These are phyloP conservation scores for Cydia pomonella DNA, from an alignment of 1,140 invertebrate species.

Conservation along the genomic window DNA sequence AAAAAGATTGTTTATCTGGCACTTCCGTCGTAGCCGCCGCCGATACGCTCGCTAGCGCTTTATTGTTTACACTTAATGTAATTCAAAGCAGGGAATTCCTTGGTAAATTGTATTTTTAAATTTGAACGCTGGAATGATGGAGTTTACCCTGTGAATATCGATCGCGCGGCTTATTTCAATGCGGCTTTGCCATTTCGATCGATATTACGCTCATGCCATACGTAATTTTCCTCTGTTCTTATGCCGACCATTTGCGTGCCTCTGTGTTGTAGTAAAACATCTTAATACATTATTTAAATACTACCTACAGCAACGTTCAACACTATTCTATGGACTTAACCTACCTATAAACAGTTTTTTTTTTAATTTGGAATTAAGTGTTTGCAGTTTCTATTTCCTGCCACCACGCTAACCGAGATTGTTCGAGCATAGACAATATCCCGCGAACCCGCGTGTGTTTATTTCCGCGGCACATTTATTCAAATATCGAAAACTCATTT, in stretches of 20 bases:
- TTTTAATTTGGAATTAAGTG: not conserved
- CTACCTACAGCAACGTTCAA: not conserved
- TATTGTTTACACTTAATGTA: slow-evolving; percentile 79
- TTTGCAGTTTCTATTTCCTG: slow-evolving; percentile 36
- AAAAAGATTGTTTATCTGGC: slow-evolving; percentile 78
- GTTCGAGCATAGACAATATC: slow-evolving; percentile 64
- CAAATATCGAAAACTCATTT: slow-evolving; percentile 76
- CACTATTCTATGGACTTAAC: not conserved
- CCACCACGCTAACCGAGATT: slow-evolving; percentile 43
- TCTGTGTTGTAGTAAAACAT: slow-evolving; percentile 27
- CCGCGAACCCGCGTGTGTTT: slow-evolving; percentile 61
- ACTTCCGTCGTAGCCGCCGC: slow-evolving; percentile 73
- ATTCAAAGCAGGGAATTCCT: slow-evolving; percentile 78
- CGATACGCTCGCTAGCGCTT: slow-evolving; percentile 74
- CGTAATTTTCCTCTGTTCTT: slow-evolving; percentile 61
- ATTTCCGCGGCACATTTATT: slow-evolving; percentile 72
- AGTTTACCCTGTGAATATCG: slow-evolving; percentile 66
- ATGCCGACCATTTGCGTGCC: slow-evolving; percentile 44
- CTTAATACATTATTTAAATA: slow-evolving; percentile 24
- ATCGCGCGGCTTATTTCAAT: slow-evolving; percentile 65
- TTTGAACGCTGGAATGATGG: slow-evolving; percentile 64
- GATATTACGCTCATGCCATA: slow-evolving; percentile 69
- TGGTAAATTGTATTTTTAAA: slow-evolving; percentile 78
- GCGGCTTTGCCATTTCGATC: slow-evolving; percentile 69
- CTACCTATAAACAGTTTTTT: slow-evolving; percentile 1